A percentile compares a stretch with the other conserved stretches of the same genome.
Evolutionary conservation across 2,888 invertebrate genomes (phyloP).

Genomic region (Tolmerus cingulatus): DNA sequence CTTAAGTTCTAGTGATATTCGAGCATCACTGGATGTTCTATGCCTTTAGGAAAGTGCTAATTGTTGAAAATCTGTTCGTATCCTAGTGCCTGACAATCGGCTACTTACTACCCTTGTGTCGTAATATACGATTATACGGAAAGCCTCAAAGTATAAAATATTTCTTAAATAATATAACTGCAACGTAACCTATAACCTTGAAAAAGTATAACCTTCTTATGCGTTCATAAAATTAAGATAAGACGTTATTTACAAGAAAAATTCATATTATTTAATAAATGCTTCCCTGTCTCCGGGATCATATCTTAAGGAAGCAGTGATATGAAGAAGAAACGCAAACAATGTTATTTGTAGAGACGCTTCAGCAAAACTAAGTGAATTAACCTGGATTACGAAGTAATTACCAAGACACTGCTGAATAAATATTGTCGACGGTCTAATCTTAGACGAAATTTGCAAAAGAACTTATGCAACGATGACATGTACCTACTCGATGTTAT

Average conservation of each 20-base stretch:
- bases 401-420: neutral
- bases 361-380: neutral
- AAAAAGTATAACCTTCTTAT: neutral
- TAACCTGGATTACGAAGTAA: neutral
- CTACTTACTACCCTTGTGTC: no score
- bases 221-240: no score
- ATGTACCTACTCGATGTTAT: neutral
- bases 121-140: no score
- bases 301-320: neutral
- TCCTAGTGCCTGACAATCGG: no score
- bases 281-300: neutral
- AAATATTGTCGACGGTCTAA: neutral
- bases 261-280: neutral
- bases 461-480: neutral
- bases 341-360: neutral
- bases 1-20: no score
- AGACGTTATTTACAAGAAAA: neutral
- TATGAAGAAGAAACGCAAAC: neutral
- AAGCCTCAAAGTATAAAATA: no score
- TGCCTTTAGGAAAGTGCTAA: no score
- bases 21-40: no score
- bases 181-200: neutral
- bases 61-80: no score
- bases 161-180: neutral
- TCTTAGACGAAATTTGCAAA: neutral